Evolutionary conservation across 2,797 vertebrate genomes (phyloP).

Genomic region (Aphelocoma californica): DNA sequence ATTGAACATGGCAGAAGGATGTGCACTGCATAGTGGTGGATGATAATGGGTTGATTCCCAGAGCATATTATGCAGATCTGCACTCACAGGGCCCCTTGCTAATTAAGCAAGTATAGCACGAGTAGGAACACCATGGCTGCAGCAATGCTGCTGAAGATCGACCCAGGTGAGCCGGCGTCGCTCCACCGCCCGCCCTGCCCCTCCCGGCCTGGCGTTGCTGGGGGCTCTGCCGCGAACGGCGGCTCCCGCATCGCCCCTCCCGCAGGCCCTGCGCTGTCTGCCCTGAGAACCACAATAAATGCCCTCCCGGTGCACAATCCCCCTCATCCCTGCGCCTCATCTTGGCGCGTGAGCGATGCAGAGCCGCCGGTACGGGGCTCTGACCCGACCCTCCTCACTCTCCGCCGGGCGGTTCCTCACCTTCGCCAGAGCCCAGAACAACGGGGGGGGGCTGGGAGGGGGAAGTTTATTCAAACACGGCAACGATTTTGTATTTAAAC

Average conservation of each 20-base stretch:
- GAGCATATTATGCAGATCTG: accelerated
- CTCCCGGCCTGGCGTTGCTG: neutral
- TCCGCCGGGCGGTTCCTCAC: neutral
- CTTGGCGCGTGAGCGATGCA: accelerated
- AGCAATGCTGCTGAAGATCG: neutral
- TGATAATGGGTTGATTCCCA: neutral
- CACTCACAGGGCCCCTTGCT: neutral
- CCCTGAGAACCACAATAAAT: accelerated
- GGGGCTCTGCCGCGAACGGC: neutral
- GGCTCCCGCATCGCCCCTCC: neutral
- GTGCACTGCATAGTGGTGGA: accelerated
- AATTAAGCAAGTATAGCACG: neutral
- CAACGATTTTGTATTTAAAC: neutral
- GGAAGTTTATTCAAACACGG: neutral
- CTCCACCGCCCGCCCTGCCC: neutral
- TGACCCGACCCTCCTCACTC: neutral
- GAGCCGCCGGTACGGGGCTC: neutral
- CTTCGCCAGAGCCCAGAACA: neutral
- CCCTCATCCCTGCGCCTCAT: neutral
- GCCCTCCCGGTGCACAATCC: accelerated
- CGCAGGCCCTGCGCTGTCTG: neutral
- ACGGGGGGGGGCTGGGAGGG: no score
- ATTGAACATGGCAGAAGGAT: neutral
- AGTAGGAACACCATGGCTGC: neutral
- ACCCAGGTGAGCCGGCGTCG: neutral